Conservation (phyloP, 2,113 vertebrate genomes). For the Rhinopithecus roxellana region DNA sequence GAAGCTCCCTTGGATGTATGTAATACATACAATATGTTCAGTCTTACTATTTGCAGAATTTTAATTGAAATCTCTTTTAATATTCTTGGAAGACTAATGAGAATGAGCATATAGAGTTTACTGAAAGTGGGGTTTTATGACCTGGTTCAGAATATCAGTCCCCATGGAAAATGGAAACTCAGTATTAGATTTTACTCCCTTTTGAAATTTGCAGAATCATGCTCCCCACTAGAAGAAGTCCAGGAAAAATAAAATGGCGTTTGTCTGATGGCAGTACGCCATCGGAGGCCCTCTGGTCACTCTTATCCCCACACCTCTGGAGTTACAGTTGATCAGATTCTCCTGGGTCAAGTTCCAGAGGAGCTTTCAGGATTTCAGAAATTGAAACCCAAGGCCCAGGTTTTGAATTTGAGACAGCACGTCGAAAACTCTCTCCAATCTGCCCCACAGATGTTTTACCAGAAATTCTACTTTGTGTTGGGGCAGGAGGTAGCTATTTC, state of each 20-base stretch:
- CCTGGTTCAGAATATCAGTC: not conserved
- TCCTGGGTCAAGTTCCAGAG: not conserved
- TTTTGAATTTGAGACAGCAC: not conserved
- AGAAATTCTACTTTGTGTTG: no score
- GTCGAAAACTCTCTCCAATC: not conserved
- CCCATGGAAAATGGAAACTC: rapidly evolving
- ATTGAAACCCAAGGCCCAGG: not conserved
- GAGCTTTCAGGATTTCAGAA: not conserved
- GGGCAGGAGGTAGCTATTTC: not conserved
- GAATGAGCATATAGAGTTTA: rapidly evolving
- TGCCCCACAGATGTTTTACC: not conserved
- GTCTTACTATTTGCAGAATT: not conserved
- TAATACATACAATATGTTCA: not conserved
- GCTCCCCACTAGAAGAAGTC: not conserved
- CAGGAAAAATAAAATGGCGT: not conserved
- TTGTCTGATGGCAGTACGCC: rapidly evolving
- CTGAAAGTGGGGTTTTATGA: not conserved
- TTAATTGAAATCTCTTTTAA: not conserved
- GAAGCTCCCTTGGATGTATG: not conserved
- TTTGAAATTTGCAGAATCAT: not conserved
- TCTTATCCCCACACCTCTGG: not conserved
- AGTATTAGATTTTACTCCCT: rapidly evolving
- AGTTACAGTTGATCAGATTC: not conserved
- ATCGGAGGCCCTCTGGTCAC: no score
- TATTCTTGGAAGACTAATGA: not conserved